Percentiles rank a stretch among this genome's conserved stretches.
phyloP scores from a whole-genome alignment of 2,888 invertebrate genomes.

The Bhutanitis thaidina region DNA sequence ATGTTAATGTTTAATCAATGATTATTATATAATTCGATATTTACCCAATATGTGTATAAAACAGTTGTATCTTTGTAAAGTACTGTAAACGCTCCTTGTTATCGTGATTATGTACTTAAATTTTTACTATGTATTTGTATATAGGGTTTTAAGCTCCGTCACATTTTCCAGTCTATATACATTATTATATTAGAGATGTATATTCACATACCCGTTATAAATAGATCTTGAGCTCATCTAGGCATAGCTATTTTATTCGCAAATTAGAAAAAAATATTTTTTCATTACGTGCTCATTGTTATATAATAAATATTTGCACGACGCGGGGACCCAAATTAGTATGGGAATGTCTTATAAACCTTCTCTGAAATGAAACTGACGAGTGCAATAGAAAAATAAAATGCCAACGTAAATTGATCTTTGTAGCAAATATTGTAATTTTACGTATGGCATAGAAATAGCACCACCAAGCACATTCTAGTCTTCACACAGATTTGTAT shows the following conservation, averaged over 20 bases:
- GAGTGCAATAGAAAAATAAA: too few species aligned
- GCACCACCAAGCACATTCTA: background rate
- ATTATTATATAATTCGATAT: constrained; percentile 9
- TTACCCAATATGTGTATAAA: constrained; percentile 8
- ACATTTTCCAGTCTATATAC: constrained; percentile 31
- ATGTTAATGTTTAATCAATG: constrained; percentile 4
- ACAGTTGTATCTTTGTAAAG: constrained; percentile 10
- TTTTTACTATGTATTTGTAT: constrained; percentile 26
- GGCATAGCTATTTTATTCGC: constrained; percentile 65
- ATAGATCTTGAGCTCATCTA: constrained; percentile 57
- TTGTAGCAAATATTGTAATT: too few species aligned
- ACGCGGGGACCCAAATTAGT: background rate
- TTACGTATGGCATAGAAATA: too few species aligned
- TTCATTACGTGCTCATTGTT: constrained; percentile 67
- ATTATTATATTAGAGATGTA: constrained; percentile 7
- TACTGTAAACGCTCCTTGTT: constrained; percentile 12
- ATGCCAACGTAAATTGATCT: too few species aligned
- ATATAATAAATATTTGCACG: constrained; percentile 17
- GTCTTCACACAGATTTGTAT: background rate
- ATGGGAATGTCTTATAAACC: too few species aligned
- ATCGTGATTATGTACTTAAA: constrained; percentile 15
- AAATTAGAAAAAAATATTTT: constrained; percentile 59
- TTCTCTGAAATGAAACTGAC: too few species aligned
- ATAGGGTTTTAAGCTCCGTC: constrained; percentile 25
- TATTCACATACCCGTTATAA: constrained; percentile 28